Evolutionary conservation across 2,113 vertebrate genomes (phyloP).

Genomic region (Petaurus breviceps): DNA sequence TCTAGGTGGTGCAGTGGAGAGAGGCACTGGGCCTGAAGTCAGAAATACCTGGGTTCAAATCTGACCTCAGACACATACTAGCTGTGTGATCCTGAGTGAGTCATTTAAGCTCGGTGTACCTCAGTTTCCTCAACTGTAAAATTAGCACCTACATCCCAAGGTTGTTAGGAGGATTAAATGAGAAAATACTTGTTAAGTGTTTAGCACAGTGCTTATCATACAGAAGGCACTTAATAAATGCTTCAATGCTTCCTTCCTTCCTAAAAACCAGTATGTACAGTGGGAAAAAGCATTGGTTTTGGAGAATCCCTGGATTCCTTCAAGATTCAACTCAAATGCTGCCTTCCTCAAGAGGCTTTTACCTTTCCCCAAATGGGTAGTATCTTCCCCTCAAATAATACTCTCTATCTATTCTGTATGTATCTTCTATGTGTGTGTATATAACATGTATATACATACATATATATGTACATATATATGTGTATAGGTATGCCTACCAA

Average conservation of each 20-base stretch:
- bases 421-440: no score
- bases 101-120: not conserved
- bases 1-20: not conserved
- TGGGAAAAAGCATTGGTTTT: no score
- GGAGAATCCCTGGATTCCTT: no score
- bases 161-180: not conserved
- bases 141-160: not conserved
- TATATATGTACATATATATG: not conserved
- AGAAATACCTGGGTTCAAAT: not conserved
- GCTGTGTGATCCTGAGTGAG: not conserved
- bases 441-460: no score
- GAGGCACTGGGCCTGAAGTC: not conserved
- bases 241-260: no score
- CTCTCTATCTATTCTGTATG: not conserved
- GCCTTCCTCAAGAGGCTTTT: not conserved
- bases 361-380: not conserved
- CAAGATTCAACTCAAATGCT: not conserved
- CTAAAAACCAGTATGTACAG: no score
- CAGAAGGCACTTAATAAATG: not conserved
- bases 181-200: not conserved
- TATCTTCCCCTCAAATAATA: not conserved
- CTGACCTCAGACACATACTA: not conserved
- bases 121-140: not conserved
- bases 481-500: no score
- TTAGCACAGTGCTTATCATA: not conserved